A percentile compares a stretch with the other conserved stretches of the same genome.
phyloP scores from a whole-genome alignment of 2,888 invertebrate species.

The Acanthosoma haemorrhoidale region DNA sequence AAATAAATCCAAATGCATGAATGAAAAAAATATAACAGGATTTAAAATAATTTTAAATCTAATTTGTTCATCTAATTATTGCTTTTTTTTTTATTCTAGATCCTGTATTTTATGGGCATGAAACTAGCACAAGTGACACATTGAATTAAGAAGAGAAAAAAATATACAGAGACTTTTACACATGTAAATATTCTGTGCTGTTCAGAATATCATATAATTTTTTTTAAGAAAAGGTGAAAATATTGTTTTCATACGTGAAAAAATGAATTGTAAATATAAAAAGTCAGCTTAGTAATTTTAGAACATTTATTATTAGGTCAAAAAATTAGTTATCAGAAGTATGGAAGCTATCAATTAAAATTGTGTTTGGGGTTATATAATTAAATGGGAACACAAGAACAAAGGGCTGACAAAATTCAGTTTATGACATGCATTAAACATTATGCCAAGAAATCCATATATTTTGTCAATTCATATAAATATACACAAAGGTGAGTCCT shows the following conservation, averaged over 20 bases:
- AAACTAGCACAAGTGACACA: slow-evolving; percentile 41
- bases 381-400: not conserved
- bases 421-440: not conserved
- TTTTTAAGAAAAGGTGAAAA: not conserved
- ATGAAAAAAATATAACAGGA: too few relatives aligned
- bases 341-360: slow-evolving; percentile 15
- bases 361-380: not conserved
- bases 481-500: not conserved
- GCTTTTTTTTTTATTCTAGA: slow-evolving; percentile 39
- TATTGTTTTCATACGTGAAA: not conserved
- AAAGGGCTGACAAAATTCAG: not conserved
- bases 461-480: not conserved
- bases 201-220: not conserved
- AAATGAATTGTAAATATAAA: slow-evolving; percentile 4
- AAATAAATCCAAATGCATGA: too few relatives aligned
- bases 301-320: slow-evolving; percentile 5
- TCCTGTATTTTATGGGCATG: slow-evolving; percentile 43
- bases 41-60: not conserved
- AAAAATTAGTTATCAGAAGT: slow-evolving; percentile 9
- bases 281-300: slow-evolving; percentile 9
- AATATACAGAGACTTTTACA: slow-evolving; percentile 1
- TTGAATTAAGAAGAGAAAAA: slow-evolving; percentile 31
- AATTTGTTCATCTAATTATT: not conserved
- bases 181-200: slow-evolving; percentile 2
- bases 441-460: not conserved